phyloP scores from a whole-genome alignment of 2,797 vertebrate species.

The Lacerta bilineata region DNA sequence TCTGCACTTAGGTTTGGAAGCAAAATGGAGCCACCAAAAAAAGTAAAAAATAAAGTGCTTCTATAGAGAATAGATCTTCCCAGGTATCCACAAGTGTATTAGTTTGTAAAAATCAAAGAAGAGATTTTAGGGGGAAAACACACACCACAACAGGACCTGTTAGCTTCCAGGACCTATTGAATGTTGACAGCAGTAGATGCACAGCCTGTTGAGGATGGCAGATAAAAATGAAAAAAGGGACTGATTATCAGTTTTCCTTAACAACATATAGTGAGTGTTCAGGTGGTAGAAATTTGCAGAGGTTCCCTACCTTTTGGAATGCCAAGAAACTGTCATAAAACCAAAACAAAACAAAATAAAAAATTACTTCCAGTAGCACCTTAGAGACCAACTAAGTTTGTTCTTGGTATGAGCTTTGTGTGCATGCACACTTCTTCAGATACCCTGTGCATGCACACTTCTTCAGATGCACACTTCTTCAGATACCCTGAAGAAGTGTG shows the following conservation, averaged over 20 bases:
- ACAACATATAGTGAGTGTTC: neutral
- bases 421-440: no score
- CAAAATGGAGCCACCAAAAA: neutral
- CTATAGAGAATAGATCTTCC: neutral
- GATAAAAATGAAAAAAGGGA: neutral
- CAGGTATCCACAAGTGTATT: no score
- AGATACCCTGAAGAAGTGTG: no score
- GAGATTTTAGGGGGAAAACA: neutral
- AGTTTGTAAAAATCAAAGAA: neutral
- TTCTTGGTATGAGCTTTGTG: no score
- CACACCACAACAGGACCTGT: neutral
- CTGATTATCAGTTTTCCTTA: no score
- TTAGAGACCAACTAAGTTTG: no score
- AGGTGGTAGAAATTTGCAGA: neutral
- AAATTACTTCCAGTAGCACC: no score
- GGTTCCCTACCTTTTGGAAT: neutral
- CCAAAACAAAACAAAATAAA: no score
- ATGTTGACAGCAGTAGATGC: neutral
- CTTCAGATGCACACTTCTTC: no score
- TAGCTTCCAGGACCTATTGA: neutral
- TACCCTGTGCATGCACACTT: no score
- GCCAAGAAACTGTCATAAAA: no score
- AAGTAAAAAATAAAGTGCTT: neutral
- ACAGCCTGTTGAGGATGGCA: neutral
- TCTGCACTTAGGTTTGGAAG: neutral